Evolutionary conservation across 2,888 invertebrate species (phyloP).

Genomic region (Napeogenes inachia): DNA sequence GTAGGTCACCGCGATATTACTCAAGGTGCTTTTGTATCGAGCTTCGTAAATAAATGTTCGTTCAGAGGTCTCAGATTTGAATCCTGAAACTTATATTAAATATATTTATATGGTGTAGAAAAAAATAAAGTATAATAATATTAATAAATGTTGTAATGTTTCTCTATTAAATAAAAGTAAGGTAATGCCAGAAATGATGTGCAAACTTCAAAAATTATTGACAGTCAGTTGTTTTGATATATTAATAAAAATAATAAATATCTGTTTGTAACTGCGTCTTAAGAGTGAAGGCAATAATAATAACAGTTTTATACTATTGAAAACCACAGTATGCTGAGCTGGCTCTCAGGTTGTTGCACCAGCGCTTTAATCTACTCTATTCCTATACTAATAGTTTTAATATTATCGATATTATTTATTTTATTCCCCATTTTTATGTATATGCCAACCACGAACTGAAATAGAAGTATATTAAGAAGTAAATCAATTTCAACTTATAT

Average conservation of each 20-base stretch:
- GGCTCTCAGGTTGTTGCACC: slow-evolving; percentile 19
- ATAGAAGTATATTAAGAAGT: too few relatives aligned
- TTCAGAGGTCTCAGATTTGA: too few relatives aligned
- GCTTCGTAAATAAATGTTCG: too few relatives aligned
- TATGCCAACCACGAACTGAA: too few relatives aligned
- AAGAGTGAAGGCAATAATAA: slow-evolving; percentile 28
- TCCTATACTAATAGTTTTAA: neutral
- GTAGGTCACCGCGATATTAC: neutral
- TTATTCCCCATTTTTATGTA: too few relatives aligned
- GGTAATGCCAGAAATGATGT: neutral
- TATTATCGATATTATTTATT: neutral
- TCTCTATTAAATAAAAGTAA: neutral
- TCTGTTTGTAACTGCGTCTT: slow-evolving; percentile 12
- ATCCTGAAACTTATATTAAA: too few relatives aligned
- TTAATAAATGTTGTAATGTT: too few relatives aligned
- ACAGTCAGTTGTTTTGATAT: neutral
- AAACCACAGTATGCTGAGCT: slow-evolving; percentile 29
- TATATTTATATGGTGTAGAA: too few relatives aligned
- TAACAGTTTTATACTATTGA: slow-evolving; percentile 32
- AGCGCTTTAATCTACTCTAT: slow-evolving; percentile 18
- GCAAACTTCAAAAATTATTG: neutral
- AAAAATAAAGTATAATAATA: too few relatives aligned
- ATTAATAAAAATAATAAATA: neutral
- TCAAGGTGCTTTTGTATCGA: too few relatives aligned
- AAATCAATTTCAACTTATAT: too few relatives aligned